These are phyloP conservation scores for Onychomys torridus DNA, from an alignment of 2,797 vertebrate species.

Conservation along the genomic window DNA sequence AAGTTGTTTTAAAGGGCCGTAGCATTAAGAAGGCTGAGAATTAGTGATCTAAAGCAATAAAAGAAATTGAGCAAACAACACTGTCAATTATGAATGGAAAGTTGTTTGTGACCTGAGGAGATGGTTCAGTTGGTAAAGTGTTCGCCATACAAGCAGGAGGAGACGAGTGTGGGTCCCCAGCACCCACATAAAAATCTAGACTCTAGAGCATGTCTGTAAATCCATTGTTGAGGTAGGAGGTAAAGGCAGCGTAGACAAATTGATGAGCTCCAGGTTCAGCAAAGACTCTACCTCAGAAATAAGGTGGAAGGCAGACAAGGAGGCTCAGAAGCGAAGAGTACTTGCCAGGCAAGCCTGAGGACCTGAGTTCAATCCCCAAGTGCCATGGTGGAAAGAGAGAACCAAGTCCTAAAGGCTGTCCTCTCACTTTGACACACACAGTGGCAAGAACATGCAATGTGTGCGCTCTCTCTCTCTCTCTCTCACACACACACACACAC, in stretches of 20 bases:
- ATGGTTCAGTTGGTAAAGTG: not conserved
- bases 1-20: not conserved
- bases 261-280: not conserved
- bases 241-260: not conserved
- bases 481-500: not conserved
- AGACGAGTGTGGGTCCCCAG: not conserved
- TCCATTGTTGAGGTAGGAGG: not conserved
- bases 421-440: not conserved
- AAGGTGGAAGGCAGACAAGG: not conserved
- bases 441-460: not conserved
- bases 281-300: not conserved
- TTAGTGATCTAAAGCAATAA: not conserved
- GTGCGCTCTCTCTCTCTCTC: not conserved
- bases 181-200: not conserved
- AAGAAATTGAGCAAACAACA: not conserved
- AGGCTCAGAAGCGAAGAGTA: not conserved
- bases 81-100: not conserved
- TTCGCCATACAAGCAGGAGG: not conserved
- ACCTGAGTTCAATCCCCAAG: not conserved
- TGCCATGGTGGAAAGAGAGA: not conserved
- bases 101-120: too few species aligned
- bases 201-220: not conserved
- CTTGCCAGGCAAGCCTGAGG: not conserved
- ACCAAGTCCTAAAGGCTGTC: not conserved
- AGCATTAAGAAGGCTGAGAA: not conserved